Evolutionary conservation across 2,888 invertebrate genomes (phyloP).

Genomic region (Acronicta leporina): DNA sequence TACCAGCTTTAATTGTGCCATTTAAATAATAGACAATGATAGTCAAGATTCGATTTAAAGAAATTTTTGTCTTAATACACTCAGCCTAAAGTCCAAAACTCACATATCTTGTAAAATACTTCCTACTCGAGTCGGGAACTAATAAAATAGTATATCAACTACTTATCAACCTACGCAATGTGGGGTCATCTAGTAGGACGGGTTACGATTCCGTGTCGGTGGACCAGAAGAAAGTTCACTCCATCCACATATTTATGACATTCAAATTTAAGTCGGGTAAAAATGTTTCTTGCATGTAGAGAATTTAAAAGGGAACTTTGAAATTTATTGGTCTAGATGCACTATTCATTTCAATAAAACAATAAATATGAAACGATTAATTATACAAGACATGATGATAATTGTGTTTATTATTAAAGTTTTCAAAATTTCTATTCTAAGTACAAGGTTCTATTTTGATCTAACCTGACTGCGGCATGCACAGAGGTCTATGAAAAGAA

Average conservation of each 20-base stretch:
- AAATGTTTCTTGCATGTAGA: slow-evolving; percentile 10
- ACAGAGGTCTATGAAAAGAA: no score
- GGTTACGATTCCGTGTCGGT: slow-evolving; percentile 8
- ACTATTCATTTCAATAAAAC: not conserved
- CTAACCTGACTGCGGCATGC: no score
- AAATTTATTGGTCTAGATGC: not conserved
- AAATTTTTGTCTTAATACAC: no score
- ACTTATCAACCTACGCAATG: slow-evolving; percentile 39
- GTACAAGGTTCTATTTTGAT: no score
- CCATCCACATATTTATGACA: slow-evolving; percentile 23
- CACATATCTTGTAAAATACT: not conserved
- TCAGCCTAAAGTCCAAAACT: no score
- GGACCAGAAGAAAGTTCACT: slow-evolving; percentile 32
- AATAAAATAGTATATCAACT: slow-evolving; percentile 35
- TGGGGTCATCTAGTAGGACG: slow-evolving; percentile 34
- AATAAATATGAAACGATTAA: not conserved
- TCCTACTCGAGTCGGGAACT: slow-evolving; percentile 13
- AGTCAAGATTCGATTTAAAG: no score
- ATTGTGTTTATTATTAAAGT: no score
- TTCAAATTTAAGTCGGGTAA: slow-evolving; percentile 15
- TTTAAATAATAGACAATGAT: no score
- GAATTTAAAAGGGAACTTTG: slow-evolving; percentile 13
- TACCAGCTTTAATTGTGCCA: no score
- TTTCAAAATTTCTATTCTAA: no score
- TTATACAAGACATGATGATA: not conserved